Conservation (phyloP, 1,140 invertebrate genomes). For the Diachasma alloeum region DNA sequence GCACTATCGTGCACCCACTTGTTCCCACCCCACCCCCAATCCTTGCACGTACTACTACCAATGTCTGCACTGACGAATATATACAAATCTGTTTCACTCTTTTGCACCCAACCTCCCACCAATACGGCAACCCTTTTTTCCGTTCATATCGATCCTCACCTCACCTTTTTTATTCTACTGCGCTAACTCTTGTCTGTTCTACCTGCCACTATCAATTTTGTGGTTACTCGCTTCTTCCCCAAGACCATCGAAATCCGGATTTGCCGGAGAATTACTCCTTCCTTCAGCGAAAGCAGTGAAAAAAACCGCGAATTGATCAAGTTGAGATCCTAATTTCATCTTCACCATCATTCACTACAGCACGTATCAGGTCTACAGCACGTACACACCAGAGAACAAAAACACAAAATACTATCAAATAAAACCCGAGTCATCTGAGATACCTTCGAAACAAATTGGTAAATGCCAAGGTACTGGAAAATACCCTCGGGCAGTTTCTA, state of each 20-base stretch:
- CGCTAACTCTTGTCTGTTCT: constrained; percentile 9
- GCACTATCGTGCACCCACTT: constrained; percentile 54
- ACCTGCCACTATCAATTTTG: constrained; percentile 11
- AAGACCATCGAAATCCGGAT: neutral
- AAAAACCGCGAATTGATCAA: no score
- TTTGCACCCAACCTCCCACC: constrained; percentile 6
- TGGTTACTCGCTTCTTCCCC: neutral
- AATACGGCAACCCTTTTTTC: constrained; percentile 24
- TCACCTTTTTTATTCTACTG: neutral
- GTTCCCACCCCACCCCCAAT: constrained; percentile 41
- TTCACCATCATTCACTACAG: no score
- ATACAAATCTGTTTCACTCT: constrained; percentile 39
- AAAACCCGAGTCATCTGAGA: neutral
- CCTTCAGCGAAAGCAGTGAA: neutral
- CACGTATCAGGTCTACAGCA: neutral
- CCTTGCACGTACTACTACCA: neutral
- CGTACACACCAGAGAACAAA: neutral
- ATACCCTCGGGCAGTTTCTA: constrained; percentile 11
- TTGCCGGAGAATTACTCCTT: neutral
- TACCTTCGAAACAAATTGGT: constrained; percentile 6
- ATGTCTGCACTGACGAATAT: constrained; percentile 14
- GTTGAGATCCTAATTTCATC: no score
- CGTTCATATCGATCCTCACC: neutral
- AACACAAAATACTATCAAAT: neutral
- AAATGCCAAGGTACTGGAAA: constrained; percentile 13